Conservation (phyloP, 1,140 invertebrate genomes). For the Kradibia gibbosae region DNA sequence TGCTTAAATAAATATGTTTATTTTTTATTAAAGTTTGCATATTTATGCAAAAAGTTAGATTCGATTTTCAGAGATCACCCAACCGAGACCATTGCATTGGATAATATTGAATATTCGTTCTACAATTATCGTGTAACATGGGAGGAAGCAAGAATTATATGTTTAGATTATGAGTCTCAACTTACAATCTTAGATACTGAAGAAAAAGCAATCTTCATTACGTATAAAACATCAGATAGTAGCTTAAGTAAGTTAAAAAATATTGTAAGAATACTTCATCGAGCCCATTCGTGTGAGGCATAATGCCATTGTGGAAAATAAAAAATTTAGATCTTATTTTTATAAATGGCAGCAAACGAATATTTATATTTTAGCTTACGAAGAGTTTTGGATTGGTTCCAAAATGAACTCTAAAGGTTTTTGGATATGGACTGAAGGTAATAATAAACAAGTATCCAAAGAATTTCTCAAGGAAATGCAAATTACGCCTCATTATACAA, state of each 20-base stretch:
- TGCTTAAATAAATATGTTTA: not conserved
- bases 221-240: conserved; percentile 29
- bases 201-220: conserved; percentile 47
- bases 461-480: conserved; percentile 16
- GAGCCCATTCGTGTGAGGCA: too few relatives aligned
- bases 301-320: too few relatives aligned
- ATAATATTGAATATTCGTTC: conserved; percentile 55
- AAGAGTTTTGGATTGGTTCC: conserved; percentile 53
- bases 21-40: conserved; percentile 19
- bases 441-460: conserved; percentile 28
- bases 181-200: conserved; percentile 51
- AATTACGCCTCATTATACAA: conserved; percentile 27
- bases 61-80: conserved; percentile 5
- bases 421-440: conserved; percentile 46
- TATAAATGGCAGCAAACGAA: conserved; percentile 14
- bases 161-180: conserved; percentile 51
- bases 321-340: not conserved
- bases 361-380: conserved; percentile 44
- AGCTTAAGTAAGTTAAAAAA: conserved; percentile 46
- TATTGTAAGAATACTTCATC: too few relatives aligned
- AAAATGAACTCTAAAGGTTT: conserved; percentile 33
- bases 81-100: conserved; percentile 34
- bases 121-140: conserved; percentile 53
- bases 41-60: conserved; percentile 15
- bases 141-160: conserved; percentile 53